These are phyloP conservation scores for Lepilemur ruficaudatus DNA, from an alignment of 2,797 vertebrate genomes.

Conservation along the genomic window DNA sequence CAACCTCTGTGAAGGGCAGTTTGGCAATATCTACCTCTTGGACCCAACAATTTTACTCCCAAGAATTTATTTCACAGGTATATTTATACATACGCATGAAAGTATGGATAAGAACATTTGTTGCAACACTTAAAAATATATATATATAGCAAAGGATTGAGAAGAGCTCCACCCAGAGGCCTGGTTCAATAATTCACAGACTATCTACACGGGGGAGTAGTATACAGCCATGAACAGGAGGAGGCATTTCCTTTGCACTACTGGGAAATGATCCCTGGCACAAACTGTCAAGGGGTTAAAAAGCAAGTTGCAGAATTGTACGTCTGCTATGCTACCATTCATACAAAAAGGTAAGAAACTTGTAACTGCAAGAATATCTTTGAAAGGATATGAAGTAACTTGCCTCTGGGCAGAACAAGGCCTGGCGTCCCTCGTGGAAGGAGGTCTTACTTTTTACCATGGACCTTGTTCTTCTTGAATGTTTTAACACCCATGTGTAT, in stretches of 20 bases:
- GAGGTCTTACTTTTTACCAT: not conserved
- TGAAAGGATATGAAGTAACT: not conserved
- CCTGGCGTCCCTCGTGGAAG: not conserved
- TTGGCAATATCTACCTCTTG: not conserved
- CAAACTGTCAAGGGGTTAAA: not conserved
- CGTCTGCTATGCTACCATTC: not conserved
- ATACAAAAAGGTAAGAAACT: not conserved
- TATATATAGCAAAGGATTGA: not conserved
- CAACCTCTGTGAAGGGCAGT: not conserved
- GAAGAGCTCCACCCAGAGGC: not conserved
- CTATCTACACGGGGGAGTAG: accelerated
- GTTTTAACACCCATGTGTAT: not conserved
- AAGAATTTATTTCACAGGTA: not conserved
- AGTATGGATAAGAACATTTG: too few relatives aligned
- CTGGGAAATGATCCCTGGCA: not conserved
- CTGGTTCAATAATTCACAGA: accelerated
- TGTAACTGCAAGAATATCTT: not conserved
- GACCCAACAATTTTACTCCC: not conserved
- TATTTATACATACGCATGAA: not conserved
- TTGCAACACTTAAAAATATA: not conserved
- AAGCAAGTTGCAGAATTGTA: not conserved
- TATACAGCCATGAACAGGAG: not conserved
- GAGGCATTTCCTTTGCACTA: too few relatives aligned
- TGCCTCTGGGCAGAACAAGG: not conserved
- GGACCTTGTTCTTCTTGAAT: not conserved